Percentiles rank a stretch among this genome's conserved stretches.
phyloP scores from a whole-genome alignment of 1,140 invertebrate genomes.

The Bilobella aurantiaca region DNA sequence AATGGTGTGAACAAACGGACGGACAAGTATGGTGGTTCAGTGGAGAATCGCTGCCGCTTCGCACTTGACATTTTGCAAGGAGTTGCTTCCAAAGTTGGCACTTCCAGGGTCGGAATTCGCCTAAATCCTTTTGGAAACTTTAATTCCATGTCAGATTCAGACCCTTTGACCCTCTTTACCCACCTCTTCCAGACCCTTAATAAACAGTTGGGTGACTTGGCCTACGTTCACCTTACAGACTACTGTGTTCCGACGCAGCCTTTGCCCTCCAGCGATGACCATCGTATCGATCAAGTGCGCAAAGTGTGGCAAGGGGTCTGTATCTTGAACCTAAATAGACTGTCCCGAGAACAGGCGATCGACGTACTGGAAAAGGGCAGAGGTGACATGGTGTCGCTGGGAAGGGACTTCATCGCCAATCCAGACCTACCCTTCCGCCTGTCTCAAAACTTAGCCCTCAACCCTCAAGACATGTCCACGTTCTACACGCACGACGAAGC shows the following conservation, averaged over 20 bases:
- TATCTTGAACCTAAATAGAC: neutral
- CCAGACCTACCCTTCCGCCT: neutral
- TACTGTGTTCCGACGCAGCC: neutral
- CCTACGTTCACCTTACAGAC: neutral
- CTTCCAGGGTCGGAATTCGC: neutral
- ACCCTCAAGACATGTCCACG: neutral
- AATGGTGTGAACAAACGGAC: neutral
- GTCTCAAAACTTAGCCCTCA: neutral
- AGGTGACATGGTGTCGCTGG: neutral
- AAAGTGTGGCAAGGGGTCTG: neutral
- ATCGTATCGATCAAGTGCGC: neutral
- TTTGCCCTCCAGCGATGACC: neutral
- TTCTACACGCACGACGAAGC: neutral
- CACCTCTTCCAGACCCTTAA: neutral
- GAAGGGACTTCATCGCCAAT: neutral
- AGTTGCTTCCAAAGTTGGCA: neutral
- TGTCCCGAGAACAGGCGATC: neutral
- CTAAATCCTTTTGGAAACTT: neutral
- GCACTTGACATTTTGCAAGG: neutral
- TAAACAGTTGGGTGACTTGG: neutral
- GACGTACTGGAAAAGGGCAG: neutral
- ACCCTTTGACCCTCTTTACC: neutral
- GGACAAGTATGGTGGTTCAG: neutral
- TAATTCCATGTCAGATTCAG: neutral
- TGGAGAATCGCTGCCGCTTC: neutral